Base-by-base conservation (phyloP, 2,797 vertebrate genomes). In the Buceros bicornis region DNA sequence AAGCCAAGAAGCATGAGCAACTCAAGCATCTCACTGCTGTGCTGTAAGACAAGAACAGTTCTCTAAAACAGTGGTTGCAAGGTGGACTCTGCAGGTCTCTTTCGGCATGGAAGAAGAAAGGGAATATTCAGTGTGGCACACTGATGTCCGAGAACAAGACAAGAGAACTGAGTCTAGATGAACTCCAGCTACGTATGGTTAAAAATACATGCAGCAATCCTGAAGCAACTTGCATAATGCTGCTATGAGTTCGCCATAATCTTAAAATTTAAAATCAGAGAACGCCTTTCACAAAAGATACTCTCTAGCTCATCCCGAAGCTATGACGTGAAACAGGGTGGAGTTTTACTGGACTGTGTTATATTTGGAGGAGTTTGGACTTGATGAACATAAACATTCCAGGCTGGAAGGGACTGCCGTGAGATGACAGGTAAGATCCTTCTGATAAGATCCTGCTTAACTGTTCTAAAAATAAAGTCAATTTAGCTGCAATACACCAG, bases 371-470 rank as follows among this genome's bases (percentile, higher is more conserved):
- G 54, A 16, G 58, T 61, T 95, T 90, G 79, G 85, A 88, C 76
- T 45, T 82, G 50, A 86, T 48, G 60, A 94, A 82, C 66, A 64
- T 70, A 84, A 95, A 86, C 70, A 90, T 83, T 95, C 94, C 58
- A 72, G 47, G 16, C 51, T 83, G 72, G 53, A 89, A 95, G 45
- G 43, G 69, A 90, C 1, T 81, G 65, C 57, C 81, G 26, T 5
- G 50, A 88, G 54, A 84, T 65, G 73, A 84, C 42, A 95, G 85
- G 80, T 60, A 83, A 95, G 69, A 82, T 89, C 29, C 47, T 80
- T 82, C 25, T 77, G 89, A 62, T 82, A 80, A 64, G 28, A 78
- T 58, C 40, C 18, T 62, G 43, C 40, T 76, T 25, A 77, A 72
- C 43, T 84, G 67, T 31, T 92, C 57, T 76, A 56, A 82, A 90